Conservation (phyloP, 2,113 vertebrate genomes). For the Stegastes partitus region DNA sequence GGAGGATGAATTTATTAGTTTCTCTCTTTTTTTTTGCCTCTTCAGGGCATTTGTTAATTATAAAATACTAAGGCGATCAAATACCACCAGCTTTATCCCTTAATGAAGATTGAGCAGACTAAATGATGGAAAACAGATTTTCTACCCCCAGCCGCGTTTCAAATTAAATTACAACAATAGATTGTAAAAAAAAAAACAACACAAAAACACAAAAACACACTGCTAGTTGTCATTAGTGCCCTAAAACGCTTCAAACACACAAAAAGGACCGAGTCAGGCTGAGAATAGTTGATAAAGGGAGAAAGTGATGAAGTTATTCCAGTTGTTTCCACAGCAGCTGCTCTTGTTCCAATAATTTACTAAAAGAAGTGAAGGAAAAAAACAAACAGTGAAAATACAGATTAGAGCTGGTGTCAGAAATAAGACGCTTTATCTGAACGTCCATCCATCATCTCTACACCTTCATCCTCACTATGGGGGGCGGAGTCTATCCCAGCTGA, state of each 20-base stretch:
- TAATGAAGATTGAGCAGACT: not conserved
- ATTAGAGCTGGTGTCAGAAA: not conserved
- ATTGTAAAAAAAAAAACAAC: not conserved
- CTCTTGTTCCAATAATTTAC: constrained; percentile 2
- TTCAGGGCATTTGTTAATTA: too few species aligned
- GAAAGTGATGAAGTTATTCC: not conserved
- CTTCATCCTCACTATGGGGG: too few species aligned
- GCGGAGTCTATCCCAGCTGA: too few species aligned
- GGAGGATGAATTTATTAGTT: too few species aligned
- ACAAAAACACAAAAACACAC: not conserved
- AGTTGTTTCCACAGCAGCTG: not conserved
- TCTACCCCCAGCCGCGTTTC: not conserved
- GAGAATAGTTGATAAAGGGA: not conserved
- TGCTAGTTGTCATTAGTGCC: not conserved
- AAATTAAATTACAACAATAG: not conserved
- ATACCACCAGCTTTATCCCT: not conserved
- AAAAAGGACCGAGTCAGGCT: not conserved
- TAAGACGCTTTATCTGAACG: not conserved
- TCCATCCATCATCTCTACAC: too few species aligned
- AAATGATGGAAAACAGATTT: not conserved
- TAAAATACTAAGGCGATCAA: too few species aligned
- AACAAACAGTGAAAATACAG: not conserved
- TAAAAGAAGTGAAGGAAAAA: not conserved
- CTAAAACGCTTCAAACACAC: not conserved
- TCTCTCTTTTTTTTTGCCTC: too few species aligned